Evolutionary conservation across 2,888 invertebrate species (phyloP), one percentile per base, ranked within the genome.

Genomic region (Caenorhabditis zanzibari): DNA sequence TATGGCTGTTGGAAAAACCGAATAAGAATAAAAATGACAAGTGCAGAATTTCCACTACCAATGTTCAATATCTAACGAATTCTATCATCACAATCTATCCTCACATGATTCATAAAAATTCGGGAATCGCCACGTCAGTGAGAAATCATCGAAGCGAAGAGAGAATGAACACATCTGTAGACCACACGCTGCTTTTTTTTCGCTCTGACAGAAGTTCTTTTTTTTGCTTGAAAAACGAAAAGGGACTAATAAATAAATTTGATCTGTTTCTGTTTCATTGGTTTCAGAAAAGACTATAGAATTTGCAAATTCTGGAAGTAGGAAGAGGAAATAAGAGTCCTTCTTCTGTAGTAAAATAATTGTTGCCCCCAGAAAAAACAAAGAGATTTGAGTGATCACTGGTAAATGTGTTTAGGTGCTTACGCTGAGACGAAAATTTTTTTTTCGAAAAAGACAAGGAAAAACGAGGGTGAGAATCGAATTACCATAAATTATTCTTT

Each of bases 401-500:
- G 47, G 19, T 47, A 47, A 19, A 47, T 47, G 47, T 47, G 47
- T 47, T 47, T 47, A 47, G 47, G 66, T 19, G 52, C 47, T 28
- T 12, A 19, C 14, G 28, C 14, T 2, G 7, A 32, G 32, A 54
- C 14, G 56, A 69, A 56, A 22, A 68, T 22, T n/a, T 24, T 35
- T 68, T 68, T 32, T 28, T 16, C n/a, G n/a, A 22, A 56, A 26
- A 54, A 54, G 56, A 66, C 24, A 32, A 26, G n/a, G 58, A 24
- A 56, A 54, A 54, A 54, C 24, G 28, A 32, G n/a, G 22, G 59
- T 32, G 59, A 47, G 74, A 75, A 75, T 76, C 49, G 69, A 68
- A 77, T 77, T 77, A 63, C 63, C 69, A 77, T 77, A 69, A 77
- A 77, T 77, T 77, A 77, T 77, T 69, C 69, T 69, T 71, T 41